These are phyloP conservation scores for Siderastrea siderea DNA, from an alignment of 92 coral and sea anemone genomes.

Conservation along the genomic window DNA sequence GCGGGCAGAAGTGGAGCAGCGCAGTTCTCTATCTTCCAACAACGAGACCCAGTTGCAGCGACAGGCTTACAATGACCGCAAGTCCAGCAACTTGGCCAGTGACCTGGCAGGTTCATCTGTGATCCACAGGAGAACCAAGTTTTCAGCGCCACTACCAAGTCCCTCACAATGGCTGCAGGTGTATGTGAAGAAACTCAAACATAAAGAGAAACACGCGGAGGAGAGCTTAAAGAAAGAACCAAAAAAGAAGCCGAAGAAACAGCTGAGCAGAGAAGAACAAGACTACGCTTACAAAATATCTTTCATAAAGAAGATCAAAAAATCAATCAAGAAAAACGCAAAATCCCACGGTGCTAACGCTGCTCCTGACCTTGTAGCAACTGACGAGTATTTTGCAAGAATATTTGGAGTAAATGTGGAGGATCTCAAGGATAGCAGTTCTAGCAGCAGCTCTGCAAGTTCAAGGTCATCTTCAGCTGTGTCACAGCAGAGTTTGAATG, in stretches of 20 bases:
- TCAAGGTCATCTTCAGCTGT: neutral
- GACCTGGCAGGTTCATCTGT: neutral
- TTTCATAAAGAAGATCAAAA: slow-evolving; percentile 17
- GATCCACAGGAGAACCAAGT: neutral
- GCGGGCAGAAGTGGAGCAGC: neutral
- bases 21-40: too few species aligned
- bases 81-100: neutral
- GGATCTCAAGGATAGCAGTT: slow-evolving; percentile 3
- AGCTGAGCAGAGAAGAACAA: neutral
- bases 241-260: neutral
- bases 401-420: neutral
- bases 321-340: slow-evolving; percentile 9
- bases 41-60: neutral
- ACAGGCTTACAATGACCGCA: neutral
- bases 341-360: neutral
- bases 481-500: neutral
- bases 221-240: slow-evolving; percentile 2
- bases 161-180: slow-evolving; percentile 16
- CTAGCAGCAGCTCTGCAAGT: neutral
- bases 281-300: neutral
- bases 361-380: neutral
- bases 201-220: slow-evolving; percentile 8
- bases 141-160: slow-evolving; percentile 3
- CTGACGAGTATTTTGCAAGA: neutral
- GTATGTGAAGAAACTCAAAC: neutral